These are phyloP conservation scores for Pseudotriccus pelzelni DNA, from an alignment of 2,797 vertebrate species.

Conservation along the genomic window DNA sequence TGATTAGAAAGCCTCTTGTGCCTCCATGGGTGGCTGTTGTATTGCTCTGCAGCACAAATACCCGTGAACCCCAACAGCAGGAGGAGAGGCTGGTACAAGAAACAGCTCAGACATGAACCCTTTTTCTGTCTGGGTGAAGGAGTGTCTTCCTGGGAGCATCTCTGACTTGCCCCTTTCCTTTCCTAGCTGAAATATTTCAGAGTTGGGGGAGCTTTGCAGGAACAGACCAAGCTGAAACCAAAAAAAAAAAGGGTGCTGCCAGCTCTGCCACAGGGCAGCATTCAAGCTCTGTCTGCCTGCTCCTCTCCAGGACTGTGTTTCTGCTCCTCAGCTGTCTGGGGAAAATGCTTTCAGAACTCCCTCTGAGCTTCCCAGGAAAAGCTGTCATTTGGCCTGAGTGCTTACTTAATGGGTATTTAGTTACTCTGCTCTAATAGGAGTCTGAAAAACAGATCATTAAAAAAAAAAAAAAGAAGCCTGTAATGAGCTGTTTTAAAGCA, in stretches of 20 bases:
- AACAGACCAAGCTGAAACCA: not conserved
- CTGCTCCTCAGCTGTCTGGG: not conserved
- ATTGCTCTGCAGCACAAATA: not conserved
- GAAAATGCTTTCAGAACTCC: not conserved
- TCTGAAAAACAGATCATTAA: not conserved
- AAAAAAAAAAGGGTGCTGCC: not conserved
- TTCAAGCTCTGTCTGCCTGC: not conserved
- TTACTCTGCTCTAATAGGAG: not conserved
- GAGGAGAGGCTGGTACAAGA: not conserved
- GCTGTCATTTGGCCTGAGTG: not conserved
- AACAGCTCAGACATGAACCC: not conserved
- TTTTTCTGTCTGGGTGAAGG: not conserved
- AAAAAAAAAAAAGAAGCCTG: not conserved
- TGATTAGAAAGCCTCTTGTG: not conserved
- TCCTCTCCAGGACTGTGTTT: not conserved
- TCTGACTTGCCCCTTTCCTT: not conserved
- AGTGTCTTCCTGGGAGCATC: fast-evolving
- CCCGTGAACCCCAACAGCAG: fast-evolving
- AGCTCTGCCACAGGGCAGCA: not conserved
- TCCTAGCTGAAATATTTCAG: not conserved
- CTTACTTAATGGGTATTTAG: not conserved
- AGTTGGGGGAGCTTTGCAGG: not conserved
- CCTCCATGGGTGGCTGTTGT: not conserved
- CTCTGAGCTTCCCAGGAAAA: not conserved
- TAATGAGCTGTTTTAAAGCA: not conserved